These are phyloP conservation scores for Eremobia ochroleuca DNA, from an alignment of 2,888 invertebrate species.

Conservation along the genomic window DNA sequence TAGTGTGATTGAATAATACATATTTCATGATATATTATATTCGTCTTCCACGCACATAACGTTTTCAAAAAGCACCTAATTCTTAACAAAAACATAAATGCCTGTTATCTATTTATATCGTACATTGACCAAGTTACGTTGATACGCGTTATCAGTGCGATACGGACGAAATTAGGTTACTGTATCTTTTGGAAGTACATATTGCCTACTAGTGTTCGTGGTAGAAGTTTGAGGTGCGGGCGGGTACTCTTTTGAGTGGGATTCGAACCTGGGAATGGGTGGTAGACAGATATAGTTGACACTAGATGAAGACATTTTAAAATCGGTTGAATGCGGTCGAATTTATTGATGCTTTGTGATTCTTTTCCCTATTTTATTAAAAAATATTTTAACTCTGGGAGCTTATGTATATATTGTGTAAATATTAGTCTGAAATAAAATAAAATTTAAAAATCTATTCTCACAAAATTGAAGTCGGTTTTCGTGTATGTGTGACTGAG, in stretches of 20 bases:
- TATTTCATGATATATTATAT: too few species aligned
- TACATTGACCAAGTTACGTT: slow-evolving; percentile 79
- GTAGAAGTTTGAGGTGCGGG: slow-evolving; percentile 4
- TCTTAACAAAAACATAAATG: slow-evolving; percentile 48
- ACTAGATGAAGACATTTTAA: background rate
- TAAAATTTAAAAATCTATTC: too few species aligned
- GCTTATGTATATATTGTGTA: too few species aligned
- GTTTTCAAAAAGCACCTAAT: slow-evolving; percentile 42
- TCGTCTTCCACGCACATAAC: background rate
- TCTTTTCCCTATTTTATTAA: too few species aligned
- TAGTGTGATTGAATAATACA: too few species aligned
- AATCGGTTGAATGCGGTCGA: too few species aligned
- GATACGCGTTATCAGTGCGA: slow-evolving; percentile 73
- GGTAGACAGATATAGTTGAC: too few species aligned
- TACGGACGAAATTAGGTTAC: slow-evolving; percentile 80
- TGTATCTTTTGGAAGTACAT: slow-evolving; percentile 65
- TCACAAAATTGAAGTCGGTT: too few species aligned
- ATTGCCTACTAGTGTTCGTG: slow-evolving; percentile 2
- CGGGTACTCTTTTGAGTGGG: background rate
- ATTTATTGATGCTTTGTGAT: too few species aligned
- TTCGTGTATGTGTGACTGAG: too few species aligned
- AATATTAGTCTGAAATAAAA: too few species aligned
- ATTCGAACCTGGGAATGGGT: background rate
- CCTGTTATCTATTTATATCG: slow-evolving; percentile 74
- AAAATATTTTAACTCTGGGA: background rate